These are phyloP conservation scores for Melangyna quadrimaculata DNA, from an alignment of 2,888 invertebrate species.

Conservation along the genomic window DNA sequence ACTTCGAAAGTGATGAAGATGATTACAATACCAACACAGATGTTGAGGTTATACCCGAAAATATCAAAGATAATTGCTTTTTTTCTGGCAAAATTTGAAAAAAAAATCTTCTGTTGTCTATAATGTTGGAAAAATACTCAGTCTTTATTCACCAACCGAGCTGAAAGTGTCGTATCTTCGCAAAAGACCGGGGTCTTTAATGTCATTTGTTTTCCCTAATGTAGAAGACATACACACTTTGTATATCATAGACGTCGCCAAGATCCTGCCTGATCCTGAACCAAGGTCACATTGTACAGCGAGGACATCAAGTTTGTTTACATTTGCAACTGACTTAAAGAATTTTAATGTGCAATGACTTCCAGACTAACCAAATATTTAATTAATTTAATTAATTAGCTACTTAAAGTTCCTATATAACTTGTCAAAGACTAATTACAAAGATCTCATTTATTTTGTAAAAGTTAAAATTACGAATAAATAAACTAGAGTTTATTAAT, in stretches of 20 bases:
- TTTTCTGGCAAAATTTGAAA: conserved; percentile 44
- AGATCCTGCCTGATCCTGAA: conserved; percentile 37
- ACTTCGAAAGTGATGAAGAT: conserved; percentile 45
- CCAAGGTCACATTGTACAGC: conserved; percentile 22
- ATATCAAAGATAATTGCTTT: conserved; percentile 41
- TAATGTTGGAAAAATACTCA: conserved; percentile 40
- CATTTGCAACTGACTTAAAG: conserved; percentile 24
- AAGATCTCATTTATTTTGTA: conserved; percentile 4
- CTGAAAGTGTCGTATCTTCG: conserved; percentile 32
- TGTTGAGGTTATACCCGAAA: conserved; percentile 26
- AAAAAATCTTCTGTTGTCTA: conserved; percentile 33
- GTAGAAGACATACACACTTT: conserved; percentile 34
- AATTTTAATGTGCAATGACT: conserved; percentile 33
- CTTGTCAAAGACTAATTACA: conserved; percentile 26
- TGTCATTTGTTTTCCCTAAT: conserved; percentile 40
- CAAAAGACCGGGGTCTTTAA: conserved; percentile 38
- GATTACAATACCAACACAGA: conserved; percentile 37
- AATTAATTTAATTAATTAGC: not conserved
- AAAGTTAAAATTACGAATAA: conserved; percentile 2
- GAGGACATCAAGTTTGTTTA: conserved; percentile 32
- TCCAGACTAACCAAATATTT: conserved; percentile 15
- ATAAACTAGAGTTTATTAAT: conserved; percentile 1
- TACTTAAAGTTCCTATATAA: conserved; percentile 17
- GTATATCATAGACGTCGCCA: conserved; percentile 20
- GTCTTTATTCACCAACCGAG: conserved; percentile 35